Evolutionary conservation across 1,140 invertebrate species (phyloP), one percentile per base, ranked within the genome.

Genomic region (Aphaenogaster ashmeadi): DNA sequence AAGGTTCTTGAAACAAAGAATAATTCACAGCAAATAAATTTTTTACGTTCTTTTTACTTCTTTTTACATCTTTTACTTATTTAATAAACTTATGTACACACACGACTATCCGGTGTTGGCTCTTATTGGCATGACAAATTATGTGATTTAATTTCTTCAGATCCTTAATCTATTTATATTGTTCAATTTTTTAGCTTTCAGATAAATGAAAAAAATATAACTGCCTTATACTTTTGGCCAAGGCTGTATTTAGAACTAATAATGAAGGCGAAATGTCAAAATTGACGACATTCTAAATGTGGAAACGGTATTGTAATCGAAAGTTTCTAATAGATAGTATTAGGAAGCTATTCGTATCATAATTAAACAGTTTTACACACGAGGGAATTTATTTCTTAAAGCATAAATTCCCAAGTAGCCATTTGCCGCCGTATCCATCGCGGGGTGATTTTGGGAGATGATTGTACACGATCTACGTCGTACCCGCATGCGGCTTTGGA

Each of bases 401-500:
- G 18, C 36, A 8, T 58, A 58, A 1, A 75, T 50, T 74, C 13
- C 3, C n/a, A 75, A 27, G 36, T 41, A 15, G 18, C 33, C 36
- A 11, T 41, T 41, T 3, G 15, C 41, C 8, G 21, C 7, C 44
- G 44, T 50, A 38, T 77, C 36, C 27, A 77, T 56, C 54, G 4
- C 6, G 2, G n/a, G n/a, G 11, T 18, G 60, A 62, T 27, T 64
- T n/a, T 7, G 52, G 18, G 6, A 47, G 56, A 38, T 47, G 47
- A 4, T 50, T 66, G 21, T 18, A 18, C 15, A 11, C 44, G n/a
- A 44, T 58, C 72, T 5, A 72, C 21, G 11, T 9, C 56, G 38
- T 62, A 41, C 78, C 62, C 78, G 64, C 47, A 81, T 71, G 27
- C 27, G 47, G 66, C 52, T 81, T 52, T 41, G 36, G 62, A 54